A percentile compares a stretch with the other conserved stretches of the same genome.
phyloP scores from a whole-genome alignment of 2,113 vertebrate genomes.

The Engystomops pustulosus region DNA sequence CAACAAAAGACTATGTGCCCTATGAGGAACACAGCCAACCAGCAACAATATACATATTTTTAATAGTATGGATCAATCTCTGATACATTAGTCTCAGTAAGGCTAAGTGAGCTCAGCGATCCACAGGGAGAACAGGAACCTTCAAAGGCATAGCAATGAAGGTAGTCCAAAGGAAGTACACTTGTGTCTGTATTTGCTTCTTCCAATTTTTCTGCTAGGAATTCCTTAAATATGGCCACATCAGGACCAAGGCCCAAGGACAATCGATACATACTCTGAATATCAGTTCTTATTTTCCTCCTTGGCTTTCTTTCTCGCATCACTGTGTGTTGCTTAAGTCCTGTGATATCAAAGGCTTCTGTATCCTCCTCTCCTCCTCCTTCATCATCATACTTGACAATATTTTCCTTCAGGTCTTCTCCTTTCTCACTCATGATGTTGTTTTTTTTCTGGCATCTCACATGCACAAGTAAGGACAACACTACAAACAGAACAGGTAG shows the following conservation, averaged over 20 bases:
- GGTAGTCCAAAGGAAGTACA: conserved; percentile 83
- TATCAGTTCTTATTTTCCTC: conserved; percentile 71
- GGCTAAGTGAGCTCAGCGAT: conserved; percentile 94
- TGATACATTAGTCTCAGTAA: conserved; percentile 74
- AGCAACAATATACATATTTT: too few relatives aligned
- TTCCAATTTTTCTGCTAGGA: conserved; percentile 85
- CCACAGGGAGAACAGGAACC: conserved; percentile 83
- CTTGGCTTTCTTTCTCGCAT: conserved; percentile 66
- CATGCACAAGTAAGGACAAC: conserved; percentile 76
- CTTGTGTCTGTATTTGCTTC: conserved; percentile 84
- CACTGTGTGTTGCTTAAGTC: conserved; percentile 73
- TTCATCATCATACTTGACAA: conserved; percentile 80
- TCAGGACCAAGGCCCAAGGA: conserved; percentile 87
- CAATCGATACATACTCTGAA: conserved; percentile 81
- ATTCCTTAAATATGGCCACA: conserved; percentile 83
- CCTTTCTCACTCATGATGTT: conserved; percentile 70
- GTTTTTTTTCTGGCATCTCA: conserved; percentile 74
- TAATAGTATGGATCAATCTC: conserved; percentile 67
- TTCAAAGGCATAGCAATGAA: conserved; percentile 85
- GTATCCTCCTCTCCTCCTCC: conserved; percentile 73
- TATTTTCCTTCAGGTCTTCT: conserved; percentile 81
- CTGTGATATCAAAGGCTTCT: conserved; percentile 72
- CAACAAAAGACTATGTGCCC: not conserved
- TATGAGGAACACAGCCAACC: too few relatives aligned
- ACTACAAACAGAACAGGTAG: conserved; percentile 68